Evolutionary conservation across 1,140 invertebrate genomes (phyloP).

Genomic region (Dinoponera quadriceps): DNA sequence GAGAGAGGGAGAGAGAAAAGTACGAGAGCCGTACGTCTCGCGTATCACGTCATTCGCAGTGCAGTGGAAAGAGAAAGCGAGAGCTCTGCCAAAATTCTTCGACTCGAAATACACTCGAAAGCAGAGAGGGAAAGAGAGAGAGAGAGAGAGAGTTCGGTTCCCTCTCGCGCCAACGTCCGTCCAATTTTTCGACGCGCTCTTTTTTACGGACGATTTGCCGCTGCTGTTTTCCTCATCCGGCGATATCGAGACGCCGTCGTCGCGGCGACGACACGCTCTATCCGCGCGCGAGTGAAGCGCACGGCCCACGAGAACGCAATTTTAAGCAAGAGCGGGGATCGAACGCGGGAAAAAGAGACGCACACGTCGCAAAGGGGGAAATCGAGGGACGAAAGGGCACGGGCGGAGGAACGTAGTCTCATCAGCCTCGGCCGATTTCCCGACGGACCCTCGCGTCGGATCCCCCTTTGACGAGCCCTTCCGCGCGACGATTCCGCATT

Average conservation of each 20-base stretch:
- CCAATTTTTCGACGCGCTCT: neutral
- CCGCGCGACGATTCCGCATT: conserved; percentile 58
- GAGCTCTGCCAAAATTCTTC: neutral
- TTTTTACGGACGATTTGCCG: conserved; percentile 7
- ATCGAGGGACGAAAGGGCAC: conserved; percentile 4
- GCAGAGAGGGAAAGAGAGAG: no score
- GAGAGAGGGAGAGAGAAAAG: neutral
- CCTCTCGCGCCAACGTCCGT: neutral
- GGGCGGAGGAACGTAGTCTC: conserved; percentile 52
- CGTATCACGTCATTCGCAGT: neutral
- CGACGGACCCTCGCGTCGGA: conserved; percentile 51
- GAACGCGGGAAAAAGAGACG: neutral
- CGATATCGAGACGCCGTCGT: neutral
- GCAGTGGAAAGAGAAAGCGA: neutral
- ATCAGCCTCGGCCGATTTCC: conserved; percentile 69
- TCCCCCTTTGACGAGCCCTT: conserved; percentile 56
- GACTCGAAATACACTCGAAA: neutral
- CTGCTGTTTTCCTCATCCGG: conserved; percentile 2
- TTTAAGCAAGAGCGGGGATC: conserved; percentile 3
- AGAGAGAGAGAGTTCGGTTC: no score
- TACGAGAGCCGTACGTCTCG: neutral
- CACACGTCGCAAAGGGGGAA: conserved; percentile 38
- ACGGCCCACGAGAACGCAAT: neutral
- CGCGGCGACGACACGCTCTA: conserved; percentile 1
- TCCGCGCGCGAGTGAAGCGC: neutral